phyloP scores from a whole-genome alignment of 1,140 invertebrate species.

The Drosophila mayri region DNA sequence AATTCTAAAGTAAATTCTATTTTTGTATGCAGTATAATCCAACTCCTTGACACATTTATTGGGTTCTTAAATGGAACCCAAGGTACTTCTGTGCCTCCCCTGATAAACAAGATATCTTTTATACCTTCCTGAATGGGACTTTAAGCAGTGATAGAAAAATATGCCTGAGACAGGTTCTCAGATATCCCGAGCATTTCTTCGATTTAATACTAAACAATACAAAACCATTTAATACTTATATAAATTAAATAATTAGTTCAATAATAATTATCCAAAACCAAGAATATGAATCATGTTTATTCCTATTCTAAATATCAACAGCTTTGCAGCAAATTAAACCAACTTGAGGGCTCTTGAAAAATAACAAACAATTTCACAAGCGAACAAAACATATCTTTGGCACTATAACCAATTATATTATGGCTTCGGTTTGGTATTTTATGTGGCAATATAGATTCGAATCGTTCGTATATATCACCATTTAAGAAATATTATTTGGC shows the following conservation, averaged over 20 bases:
- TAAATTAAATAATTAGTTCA: neutral
- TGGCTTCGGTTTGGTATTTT: neutral
- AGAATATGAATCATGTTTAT: neutral
- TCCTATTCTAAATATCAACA: neutral
- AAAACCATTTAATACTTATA: neutral
- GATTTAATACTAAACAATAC: neutral
- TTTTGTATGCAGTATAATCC: too few relatives aligned
- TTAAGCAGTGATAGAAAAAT: too few relatives aligned
- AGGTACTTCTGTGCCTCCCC: neutral
- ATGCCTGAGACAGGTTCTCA: too few relatives aligned
- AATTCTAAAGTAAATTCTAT: too few relatives aligned
- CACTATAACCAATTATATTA: neutral
- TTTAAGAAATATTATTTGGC: constrained; percentile 8
- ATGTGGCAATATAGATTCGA: constrained; percentile 9
- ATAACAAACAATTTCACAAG: neutral
- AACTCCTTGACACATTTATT: too few relatives aligned
- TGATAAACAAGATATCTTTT: neutral
- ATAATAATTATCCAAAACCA: too few relatives aligned
- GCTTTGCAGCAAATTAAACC: neutral
- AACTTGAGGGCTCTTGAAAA: neutral
- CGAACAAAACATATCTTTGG: neutral
- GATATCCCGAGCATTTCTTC: too few relatives aligned
- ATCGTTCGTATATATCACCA: neutral
- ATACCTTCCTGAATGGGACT: too few relatives aligned
- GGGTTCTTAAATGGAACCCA: too few relatives aligned